Evolutionary conservation across 2,113 vertebrate genomes (phyloP).

Genomic region (Zeus faber): DNA sequence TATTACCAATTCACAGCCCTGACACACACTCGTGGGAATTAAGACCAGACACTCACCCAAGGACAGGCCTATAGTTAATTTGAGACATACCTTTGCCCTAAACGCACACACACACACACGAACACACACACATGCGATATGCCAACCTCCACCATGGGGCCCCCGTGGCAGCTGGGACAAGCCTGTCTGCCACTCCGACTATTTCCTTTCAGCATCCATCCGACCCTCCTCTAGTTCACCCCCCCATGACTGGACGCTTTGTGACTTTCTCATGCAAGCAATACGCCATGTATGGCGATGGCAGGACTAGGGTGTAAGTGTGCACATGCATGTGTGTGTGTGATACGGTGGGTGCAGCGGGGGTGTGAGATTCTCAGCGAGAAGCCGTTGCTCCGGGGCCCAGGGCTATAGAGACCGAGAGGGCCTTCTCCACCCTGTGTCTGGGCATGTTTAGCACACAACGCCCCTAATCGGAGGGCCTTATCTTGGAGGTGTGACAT

Average conservation of each 20-base stretch:
- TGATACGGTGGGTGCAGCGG: constrained; percentile 9
- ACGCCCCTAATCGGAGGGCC: constrained; percentile 39
- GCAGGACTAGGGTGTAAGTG: not conserved
- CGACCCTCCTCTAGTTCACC: too few species aligned
- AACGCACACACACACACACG: constrained; percentile 13
- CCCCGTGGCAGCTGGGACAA: constrained; percentile 39
- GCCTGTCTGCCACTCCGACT: constrained; percentile 26
- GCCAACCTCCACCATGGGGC: constrained; percentile 8
- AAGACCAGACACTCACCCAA: constrained; percentile 1
- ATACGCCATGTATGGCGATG: constrained; percentile 3
- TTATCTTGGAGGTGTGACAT: constrained; percentile 69
- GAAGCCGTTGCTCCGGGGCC: constrained; percentile 12
- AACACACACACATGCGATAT: constrained; percentile 31
- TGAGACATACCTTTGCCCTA: not conserved
- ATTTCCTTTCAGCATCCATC: constrained; percentile 39
- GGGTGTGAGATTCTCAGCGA: constrained; percentile 32
- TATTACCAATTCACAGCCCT: too few species aligned
- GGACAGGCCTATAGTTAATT: not conserved
- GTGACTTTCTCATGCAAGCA: constrained; percentile 38
- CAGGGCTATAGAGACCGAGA: too few species aligned
- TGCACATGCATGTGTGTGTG: constrained; percentile 7
- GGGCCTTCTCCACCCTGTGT: constrained; percentile 2
- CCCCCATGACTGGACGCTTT: constrained; percentile 41
- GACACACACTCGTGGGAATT: too few species aligned
- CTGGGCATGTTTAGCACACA: constrained; percentile 45